A percentile compares a stretch with the other conserved stretches of the same genome.
These are phyloP conservation scores for Notodonta dromedarius DNA, from an alignment of 2,888 invertebrate species.

Conservation along the genomic window DNA sequence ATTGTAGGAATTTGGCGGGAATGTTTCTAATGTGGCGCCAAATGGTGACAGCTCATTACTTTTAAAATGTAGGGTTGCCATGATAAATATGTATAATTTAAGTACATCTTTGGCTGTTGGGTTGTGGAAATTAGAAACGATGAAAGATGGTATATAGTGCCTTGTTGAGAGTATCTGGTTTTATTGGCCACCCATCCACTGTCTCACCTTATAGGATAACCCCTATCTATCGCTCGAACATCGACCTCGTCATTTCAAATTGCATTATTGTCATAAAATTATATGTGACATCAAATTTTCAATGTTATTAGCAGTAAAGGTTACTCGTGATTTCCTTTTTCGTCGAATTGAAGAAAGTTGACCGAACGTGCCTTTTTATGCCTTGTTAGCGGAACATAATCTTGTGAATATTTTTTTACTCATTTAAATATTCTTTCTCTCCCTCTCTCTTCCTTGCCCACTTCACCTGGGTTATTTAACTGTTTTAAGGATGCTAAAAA, in stretches of 20 bases:
- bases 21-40: conserved; percentile 26
- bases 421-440: no score
- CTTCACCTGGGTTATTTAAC: no score
- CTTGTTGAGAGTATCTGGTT: background rate
- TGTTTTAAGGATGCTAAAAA: no score
- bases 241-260: conserved; percentile 6
- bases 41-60: conserved; percentile 9
- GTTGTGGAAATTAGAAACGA: background rate
- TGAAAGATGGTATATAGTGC: no score
- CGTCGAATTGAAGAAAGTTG: background rate
- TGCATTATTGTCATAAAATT: background rate
- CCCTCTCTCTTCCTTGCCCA: no score
- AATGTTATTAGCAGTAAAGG: background rate
- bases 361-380: background rate
- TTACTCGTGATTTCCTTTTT: background rate
- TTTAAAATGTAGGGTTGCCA: background rate
- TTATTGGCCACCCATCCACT: background rate
- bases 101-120: no score
- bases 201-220: background rate
- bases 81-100: background rate
- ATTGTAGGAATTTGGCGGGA: conserved; percentile 40
- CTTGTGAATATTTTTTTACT: no score
- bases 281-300: background rate
- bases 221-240: background rate
- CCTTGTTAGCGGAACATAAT: background rate